Percentiles rank a stretch among this genome's conserved stretches.
These are phyloP conservation scores for Heterodera schachtii DNA, from an alignment of 1,140 invertebrate genomes.

Conservation along the genomic window DNA sequence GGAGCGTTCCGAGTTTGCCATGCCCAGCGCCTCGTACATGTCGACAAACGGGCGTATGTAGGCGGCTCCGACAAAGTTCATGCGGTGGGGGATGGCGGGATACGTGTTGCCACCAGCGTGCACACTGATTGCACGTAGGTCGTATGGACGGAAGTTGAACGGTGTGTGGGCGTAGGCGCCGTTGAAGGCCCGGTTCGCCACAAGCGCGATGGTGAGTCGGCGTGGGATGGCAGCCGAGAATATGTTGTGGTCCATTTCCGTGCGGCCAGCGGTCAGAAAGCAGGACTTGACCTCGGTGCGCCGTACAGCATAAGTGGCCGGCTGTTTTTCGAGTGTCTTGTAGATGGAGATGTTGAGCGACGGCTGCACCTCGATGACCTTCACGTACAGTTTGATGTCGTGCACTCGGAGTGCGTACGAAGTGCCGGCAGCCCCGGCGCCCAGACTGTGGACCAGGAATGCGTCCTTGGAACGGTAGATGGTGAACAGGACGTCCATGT, in stretches of 20 bases:
- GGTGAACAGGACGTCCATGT: constrained; percentile 17
- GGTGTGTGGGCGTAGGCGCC: constrained; percentile 3
- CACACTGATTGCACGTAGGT: constrained; percentile 24
- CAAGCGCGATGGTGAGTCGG: constrained; percentile 23
- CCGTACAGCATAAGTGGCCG: constrained; percentile 13
- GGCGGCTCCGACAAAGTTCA: constrained; percentile 20
- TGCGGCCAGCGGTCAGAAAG: constrained; percentile 31
- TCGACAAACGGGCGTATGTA: constrained; percentile 36
- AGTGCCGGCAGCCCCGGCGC: background rate
- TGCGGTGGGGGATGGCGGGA: constrained; percentile 24
- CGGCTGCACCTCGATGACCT: constrained; percentile 26
- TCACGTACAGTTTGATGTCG: constrained; percentile 31
- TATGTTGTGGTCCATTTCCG: constrained; percentile 23
- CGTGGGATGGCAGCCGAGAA: constrained; percentile 28
- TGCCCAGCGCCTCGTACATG: constrained; percentile 33
- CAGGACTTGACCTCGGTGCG: constrained; percentile 21
- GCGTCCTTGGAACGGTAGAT: background rate
- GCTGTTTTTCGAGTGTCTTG: constrained; percentile 8
- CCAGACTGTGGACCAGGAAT: constrained; percentile 23
- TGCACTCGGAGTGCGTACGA: constrained; percentile 17
- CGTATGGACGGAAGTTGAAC: constrained; percentile 37
- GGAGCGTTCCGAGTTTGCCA: constrained; percentile 16
- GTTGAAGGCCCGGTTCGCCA: constrained; percentile 19
- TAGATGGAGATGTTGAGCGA: constrained; percentile 38
- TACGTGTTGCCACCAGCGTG: constrained; percentile 15